Base-by-base conservation (phyloP, 2,888 invertebrate genomes). In the Theretra japonica region DNA sequence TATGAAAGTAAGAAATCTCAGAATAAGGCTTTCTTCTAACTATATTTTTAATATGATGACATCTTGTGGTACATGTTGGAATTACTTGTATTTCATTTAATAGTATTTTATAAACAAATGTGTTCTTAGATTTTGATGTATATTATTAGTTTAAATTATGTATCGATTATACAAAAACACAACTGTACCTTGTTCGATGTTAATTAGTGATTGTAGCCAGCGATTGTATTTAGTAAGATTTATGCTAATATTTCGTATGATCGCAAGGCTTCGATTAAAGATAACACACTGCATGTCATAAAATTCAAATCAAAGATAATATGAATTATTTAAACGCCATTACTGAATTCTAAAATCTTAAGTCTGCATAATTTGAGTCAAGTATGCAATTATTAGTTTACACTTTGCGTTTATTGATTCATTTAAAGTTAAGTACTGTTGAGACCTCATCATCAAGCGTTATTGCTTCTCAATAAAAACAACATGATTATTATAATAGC, bases 171-270 rank as follows among this genome's bases (percentile, higher is more conserved):
- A 48, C 41, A 48, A 65, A 48, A 65, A 48, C 41, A 65, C 15
- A 41, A 23, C 23, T 21, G 41, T 23, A 48, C 65, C 65, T 71
- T 71, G 73, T 70, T 70, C 25, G 23, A 28, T 65, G 65, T 41
- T 65, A 48, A 65, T 65, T 65, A 15, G 65, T 48, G 65, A 65
- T 65, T 65, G 48, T 65, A 58, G 58, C 25, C 25, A 25, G 25
- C 25, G 58, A 65, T 65, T n/a, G 19, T 53, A 53, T 53, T 33
- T 65, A 41, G 62, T 48, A 15, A 41, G 23, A 65, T 65, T 48
- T 25, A 65, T 65, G 65, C 6, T 6, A 65, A 65, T 60, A n/a
- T 23, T 65, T 5, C 17, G 23, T 65, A 21, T 65, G 21, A 65
- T 41, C 23, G 48, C 48, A 48, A 48, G 48, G 48, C 15, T 65